Base-by-base conservation (phyloP, 2,797 vertebrate genomes). In the Bovichtus diacanthus region DNA sequence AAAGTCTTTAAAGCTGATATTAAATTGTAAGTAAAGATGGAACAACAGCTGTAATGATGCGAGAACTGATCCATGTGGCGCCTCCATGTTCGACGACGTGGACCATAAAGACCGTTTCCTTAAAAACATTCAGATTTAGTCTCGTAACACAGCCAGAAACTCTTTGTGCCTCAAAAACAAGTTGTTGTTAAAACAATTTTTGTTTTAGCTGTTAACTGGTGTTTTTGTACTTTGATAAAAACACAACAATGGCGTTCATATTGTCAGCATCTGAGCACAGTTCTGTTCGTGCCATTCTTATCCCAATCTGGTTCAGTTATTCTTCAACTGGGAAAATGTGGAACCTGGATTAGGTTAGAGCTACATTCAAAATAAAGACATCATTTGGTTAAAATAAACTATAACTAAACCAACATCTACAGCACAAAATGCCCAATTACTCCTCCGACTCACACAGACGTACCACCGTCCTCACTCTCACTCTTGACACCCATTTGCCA, bases 21-120 rank as follows among this genome's bases (percentile, higher is more conserved):
- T 12, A 56, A 36, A 31, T 23, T 4, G 3, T 64, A 2, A 31
- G 3, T 41, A 34, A 36, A 29, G 21, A 15, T 13, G 2, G 19
- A 56, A 27, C 15, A 16, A 11, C 15, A 49, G 13, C 47, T 23
- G 39, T 29, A 31, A n/a, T n/a, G n/a, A n/a, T n/a, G n/a, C n/a
- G n/a, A n/a, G n/a, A n/a, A n/a, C n/a, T n/a, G n/a, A 72, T 46
- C 51, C 51, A 38, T 62, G 61, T 13, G 60, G 44, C 9, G 55
- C 60, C 60, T 56, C n/a, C 34, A 36, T 27, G 41, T 54, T 62
- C 62, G 11, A 19, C 66, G 4, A 50, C 41, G 23, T 21, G 50
- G n/a, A 50, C 23, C 13, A 34, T 29, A 65, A 31, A 59, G n/a
- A 36, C 39, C 19, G 16, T 41, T n/a, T 49, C 6, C 18, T 44